Evolutionary conservation across 2,113 vertebrate species (phyloP).

Genomic region (Hippocampus comes): DNA sequence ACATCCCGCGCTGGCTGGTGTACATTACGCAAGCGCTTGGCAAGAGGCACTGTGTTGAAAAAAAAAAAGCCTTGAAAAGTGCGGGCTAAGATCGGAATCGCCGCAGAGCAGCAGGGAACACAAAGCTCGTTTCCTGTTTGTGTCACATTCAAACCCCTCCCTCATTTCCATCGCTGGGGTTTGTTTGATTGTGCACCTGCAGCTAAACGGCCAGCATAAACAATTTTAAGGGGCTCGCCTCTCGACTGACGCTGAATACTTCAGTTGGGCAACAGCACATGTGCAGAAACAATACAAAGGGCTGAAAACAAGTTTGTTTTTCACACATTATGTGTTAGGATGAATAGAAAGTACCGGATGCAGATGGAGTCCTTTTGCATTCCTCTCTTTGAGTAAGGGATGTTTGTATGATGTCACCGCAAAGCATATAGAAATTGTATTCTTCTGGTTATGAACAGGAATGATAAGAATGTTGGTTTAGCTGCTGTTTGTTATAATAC

Average conservation of each 20-base stretch:
- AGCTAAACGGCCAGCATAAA: constrained; percentile 42
- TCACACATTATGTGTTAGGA: constrained; percentile 13
- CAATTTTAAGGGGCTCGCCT: constrained; percentile 25
- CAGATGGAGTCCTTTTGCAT: constrained; percentile 27
- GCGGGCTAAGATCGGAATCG: constrained; percentile 9
- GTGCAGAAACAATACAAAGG: constrained; percentile 47
- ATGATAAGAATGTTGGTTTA: constrained; percentile 47
- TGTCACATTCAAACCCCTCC: constrained; percentile 59
- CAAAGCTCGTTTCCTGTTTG: constrained; percentile 64
- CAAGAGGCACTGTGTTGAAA: constrained; percentile 22
- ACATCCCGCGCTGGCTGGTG: not conserved
- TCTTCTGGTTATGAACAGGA: constrained; percentile 36
- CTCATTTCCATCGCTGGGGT: constrained; percentile 57
- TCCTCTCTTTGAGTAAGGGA: constrained; percentile 9
- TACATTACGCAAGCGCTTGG: constrained; percentile 47
- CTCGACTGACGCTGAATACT: constrained; percentile 23
- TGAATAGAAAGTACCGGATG: constrained; percentile 53
- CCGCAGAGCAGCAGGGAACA: constrained; percentile 40
- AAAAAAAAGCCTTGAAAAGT: constrained; percentile 19
- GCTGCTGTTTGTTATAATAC: constrained; percentile 27
- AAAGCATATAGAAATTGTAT: constrained; percentile 28
- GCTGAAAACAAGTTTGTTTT: constrained; percentile 58
- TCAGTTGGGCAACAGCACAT: constrained; percentile 41
- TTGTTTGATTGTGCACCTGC: constrained; percentile 60
- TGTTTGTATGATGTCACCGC: constrained; percentile 32